Conservation (phyloP, 37 sponge, comb jelly and placozoan genomes). For the Ianthella basta region DNA sequence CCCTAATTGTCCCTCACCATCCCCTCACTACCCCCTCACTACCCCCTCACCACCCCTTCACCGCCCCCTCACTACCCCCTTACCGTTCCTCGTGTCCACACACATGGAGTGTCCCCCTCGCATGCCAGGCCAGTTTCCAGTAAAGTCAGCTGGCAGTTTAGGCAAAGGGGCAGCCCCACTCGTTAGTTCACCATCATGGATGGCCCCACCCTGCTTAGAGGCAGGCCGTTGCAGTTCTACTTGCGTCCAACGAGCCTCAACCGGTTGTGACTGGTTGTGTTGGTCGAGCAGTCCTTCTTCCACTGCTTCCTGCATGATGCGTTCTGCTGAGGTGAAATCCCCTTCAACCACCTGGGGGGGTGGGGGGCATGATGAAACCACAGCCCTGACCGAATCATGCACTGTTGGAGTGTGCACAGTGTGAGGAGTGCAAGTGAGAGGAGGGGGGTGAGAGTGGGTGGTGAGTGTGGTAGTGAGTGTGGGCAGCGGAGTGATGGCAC, state of each 20-base stretch:
- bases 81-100: slow-evolving; percentile 53
- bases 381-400: too few relatives aligned
- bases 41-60: too few relatives aligned
- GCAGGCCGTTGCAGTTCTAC: slow-evolving; percentile 9
- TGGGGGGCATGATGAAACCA: too few relatives aligned
- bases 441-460: too few relatives aligned
- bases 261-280: slow-evolving; percentile 53
- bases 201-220: background rate
- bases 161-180: too few relatives aligned
- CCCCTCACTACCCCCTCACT: too few relatives aligned
- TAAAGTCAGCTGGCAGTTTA: background rate
- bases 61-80: background rate
- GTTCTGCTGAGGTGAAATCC: slow-evolving; percentile 57
- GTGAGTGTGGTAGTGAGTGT: too few relatives aligned
- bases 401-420: too few relatives aligned
- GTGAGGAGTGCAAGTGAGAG: too few relatives aligned
- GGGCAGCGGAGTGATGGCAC: too few relatives aligned
- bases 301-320: slow-evolving; percentile 38
- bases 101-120: slow-evolving; percentile 93
- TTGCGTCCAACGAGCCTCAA: slow-evolving; percentile 53
- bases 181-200: background rate
- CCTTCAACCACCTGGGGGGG: slow-evolving; percentile 52
- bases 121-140: slow-evolving; percentile 54
- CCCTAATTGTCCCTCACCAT: too few relatives aligned
- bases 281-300: slow-evolving; percentile 61